Conservation (phyloP, 2,888 invertebrate species). For the Cinara cedri region DNA sequence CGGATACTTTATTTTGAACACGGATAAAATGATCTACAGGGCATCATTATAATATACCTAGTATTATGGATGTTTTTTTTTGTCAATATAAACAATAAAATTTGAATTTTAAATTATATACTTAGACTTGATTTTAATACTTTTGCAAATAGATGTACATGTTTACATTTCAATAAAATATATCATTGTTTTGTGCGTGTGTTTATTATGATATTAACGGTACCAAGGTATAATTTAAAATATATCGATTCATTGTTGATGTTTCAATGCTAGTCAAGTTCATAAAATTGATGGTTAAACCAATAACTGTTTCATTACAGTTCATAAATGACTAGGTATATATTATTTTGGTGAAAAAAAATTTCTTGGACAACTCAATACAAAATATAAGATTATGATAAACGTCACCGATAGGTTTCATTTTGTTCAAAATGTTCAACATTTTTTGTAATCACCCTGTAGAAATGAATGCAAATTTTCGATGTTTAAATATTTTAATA, state of each 20-base stretch:
- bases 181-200: too few species aligned
- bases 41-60: neutral
- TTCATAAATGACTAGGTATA: neutral
- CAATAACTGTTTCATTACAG: too few species aligned
- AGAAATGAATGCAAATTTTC: slow-evolving; percentile 22
- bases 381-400: neutral
- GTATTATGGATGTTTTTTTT: neutral
- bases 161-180: too few species aligned
- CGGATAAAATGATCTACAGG: neutral
- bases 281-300: too few species aligned
- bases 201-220: too few species aligned
- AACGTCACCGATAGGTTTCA: slow-evolving; percentile 8
- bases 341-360: neutral
- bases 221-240: too few species aligned
- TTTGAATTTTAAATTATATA: too few species aligned
- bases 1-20: neutral
- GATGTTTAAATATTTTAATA: slow-evolving; percentile 21
- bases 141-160: too few species aligned
- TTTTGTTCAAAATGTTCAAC: neutral
- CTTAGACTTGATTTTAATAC: too few species aligned
- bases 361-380: neutral
- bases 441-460: slow-evolving; percentile 27
- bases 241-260: too few species aligned
- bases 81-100: too few species aligned
- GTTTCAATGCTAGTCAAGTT: too few species aligned